Evolutionary conservation across 1,140 invertebrate species (phyloP).

Genomic region (Atta texana): DNA sequence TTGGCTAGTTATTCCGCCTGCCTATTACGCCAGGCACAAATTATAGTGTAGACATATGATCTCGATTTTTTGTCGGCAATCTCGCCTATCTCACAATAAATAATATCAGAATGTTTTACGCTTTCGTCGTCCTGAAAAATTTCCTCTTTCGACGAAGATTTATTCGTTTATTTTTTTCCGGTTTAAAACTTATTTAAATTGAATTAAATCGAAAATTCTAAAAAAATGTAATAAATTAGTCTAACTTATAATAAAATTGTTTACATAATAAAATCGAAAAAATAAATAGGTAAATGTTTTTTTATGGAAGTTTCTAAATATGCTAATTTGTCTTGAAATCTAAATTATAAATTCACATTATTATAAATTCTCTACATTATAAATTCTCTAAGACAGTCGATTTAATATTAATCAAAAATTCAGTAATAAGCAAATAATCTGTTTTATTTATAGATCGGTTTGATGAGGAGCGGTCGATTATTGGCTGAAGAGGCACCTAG

Average conservation of each 20-base stretch:
- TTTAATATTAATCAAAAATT: not conserved
- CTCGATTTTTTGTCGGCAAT: slow-evolving; percentile 11
- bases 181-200: not conserved
- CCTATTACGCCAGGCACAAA: slow-evolving; percentile 18
- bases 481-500: slow-evolving; percentile 97
- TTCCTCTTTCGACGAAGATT: not conserved
- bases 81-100: not conserved
- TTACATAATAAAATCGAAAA: not conserved
- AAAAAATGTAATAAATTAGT: not conserved
- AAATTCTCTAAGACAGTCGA: not conserved
- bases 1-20: not conserved
- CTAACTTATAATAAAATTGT: not conserved
- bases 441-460: slow-evolving; percentile 90
- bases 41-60: slow-evolving; percentile 12
- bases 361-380: too few species aligned
- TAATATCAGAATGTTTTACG: not conserved
- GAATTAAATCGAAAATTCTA: not conserved
- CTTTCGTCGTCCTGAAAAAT: not conserved
- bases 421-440: not conserved
- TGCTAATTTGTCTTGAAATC: not conserved
- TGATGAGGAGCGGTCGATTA: slow-evolving; percentile 96
- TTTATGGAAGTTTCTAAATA: not conserved
- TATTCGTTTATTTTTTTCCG: not conserved
- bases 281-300: slow-evolving; percentile 5
- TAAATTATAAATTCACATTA: not conserved